phyloP scores from a whole-genome alignment of 2,888 invertebrate species.

The Lepidocyrtinus sp. region DNA sequence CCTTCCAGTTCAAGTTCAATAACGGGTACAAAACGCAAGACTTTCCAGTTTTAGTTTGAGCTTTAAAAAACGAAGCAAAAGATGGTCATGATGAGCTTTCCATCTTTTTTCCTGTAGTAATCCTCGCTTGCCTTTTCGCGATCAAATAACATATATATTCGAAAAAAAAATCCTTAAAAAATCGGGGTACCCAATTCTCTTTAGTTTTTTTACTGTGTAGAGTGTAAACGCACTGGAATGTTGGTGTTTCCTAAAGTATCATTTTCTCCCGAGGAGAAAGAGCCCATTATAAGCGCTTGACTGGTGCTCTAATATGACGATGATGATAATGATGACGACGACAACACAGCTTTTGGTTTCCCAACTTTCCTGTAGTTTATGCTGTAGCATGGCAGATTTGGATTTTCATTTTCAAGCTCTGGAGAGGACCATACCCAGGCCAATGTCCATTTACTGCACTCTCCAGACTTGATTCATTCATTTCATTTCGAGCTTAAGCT shows the following conservation, averaged over 20 bases:
- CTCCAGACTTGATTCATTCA: conserved; percentile 33
- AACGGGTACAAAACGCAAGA: conserved; percentile 2
- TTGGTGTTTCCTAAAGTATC: conserved; percentile 33
- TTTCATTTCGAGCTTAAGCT: conserved; percentile 34
- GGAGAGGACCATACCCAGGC: neutral
- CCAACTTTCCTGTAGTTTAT: neutral
- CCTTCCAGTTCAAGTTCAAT: conserved; percentile 49
- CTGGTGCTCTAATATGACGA: conserved; percentile 56
- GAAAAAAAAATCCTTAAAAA: too few relatives aligned
- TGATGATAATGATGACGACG: conserved; percentile 45
- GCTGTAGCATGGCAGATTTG: neutral
- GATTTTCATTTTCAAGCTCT: conserved; percentile 17
- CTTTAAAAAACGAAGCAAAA: neutral
- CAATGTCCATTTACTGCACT: conserved; percentile 16
- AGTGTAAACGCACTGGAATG: conserved; percentile 47
- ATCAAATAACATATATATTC: conserved; percentile 53
- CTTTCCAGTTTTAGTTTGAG: neutral
- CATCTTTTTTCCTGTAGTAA: neutral
- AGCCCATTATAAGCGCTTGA: conserved; percentile 53
- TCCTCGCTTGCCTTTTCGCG: conserved; percentile 28
- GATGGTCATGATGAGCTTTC: neutral
- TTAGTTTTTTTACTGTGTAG: too few relatives aligned
- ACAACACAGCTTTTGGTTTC: neutral
- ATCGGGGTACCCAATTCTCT: neutral
- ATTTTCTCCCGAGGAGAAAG: conserved; percentile 38